Base-by-base conservation (phyloP, 2,113 vertebrate species). In the Chrysemys picta region DNA sequence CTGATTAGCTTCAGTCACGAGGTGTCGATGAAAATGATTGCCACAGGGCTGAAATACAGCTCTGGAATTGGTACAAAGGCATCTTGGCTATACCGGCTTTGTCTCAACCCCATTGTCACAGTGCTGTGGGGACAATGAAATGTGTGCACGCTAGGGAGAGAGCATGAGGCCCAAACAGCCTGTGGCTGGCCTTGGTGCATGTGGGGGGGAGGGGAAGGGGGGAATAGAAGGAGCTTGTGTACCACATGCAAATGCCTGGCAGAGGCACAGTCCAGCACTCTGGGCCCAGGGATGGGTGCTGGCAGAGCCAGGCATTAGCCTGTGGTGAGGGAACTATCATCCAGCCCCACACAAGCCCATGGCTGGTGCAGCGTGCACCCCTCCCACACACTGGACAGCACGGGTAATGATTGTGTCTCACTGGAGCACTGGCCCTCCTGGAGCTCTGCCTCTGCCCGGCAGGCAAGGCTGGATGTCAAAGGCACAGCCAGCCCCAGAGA, bases 201-300 rank as follows among this genome's bases (percentile, higher is more conserved):
- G 69, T 1, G 69, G 6, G 35, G 21, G 35, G 21, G 19, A 8
- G 8, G 17, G 17, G 1, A 6, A 4, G 25, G 6, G 57, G 27
- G 6, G 57, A 29, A 29, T 62, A 29, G 10, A 14, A 38, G 4
- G 21, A 13, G 2, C n/a, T 10, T 72, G 69, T 38, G 35, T 22
- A 38, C 4, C n/a, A 19, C 35, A n/a, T 42, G 19, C 17, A 38
- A 72, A 72, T 38, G n/a, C n/a, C 69, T 72, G 21, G n/a, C n/a
- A 21, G 7, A n/a, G 65, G n/a, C 6, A 4, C 65, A 1, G 65
- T n/a, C 17, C 65, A n/a, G n/a, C 65, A 69, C 7, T 69, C 6
- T 13, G 62, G 31, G 14, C 14, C 14, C 31, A 65, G 59, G 31
- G 59, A 31, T 27, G 16, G 16, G 35, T n/a, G 13, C 31, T 5